Conservation (phyloP, 2,888 invertebrate genomes). For the Anarsia innoxiella region DNA sequence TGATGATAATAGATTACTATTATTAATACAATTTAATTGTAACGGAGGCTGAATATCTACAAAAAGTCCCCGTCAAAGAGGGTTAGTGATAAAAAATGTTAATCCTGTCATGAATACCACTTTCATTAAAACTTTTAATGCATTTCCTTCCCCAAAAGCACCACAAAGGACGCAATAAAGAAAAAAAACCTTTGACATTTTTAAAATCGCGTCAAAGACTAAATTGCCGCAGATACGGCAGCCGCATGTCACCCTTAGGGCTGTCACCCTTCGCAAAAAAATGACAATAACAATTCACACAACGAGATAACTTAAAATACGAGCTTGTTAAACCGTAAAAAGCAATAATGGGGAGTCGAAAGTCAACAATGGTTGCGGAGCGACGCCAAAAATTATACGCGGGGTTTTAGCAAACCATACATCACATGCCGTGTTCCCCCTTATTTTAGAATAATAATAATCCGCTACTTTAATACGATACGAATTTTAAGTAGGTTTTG, state of each 20-base stretch:
- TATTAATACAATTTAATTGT: too few species aligned
- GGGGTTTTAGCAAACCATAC: constrained; percentile 22
- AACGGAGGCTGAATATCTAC: too few species aligned
- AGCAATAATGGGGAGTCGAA: constrained; percentile 66
- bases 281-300: constrained; percentile 64
- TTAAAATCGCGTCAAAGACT: background rate
- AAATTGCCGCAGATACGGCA: constrained; percentile 13
- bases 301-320: constrained; percentile 71
- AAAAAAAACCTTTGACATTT: constrained; percentile 7
- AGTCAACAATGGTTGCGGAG: constrained; percentile 67
- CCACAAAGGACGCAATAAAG: constrained; percentile 6
- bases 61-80: too few species aligned
- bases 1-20: too few species aligned
- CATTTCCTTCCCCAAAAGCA: background rate
- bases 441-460: constrained; percentile 14
- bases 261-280: constrained; percentile 49
- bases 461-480: constrained; percentile 14
- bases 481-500: constrained; percentile 10
- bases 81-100: too few species aligned
- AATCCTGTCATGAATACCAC: background rate
- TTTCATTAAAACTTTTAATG: background rate
- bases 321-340: constrained; percentile 75
- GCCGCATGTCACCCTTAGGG: constrained; percentile 36
- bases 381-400: constrained; percentile 52
- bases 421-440: constrained; percentile 8